Base-by-base conservation (phyloP, 1,140 invertebrate species). In the Colletes gigas region DNA sequence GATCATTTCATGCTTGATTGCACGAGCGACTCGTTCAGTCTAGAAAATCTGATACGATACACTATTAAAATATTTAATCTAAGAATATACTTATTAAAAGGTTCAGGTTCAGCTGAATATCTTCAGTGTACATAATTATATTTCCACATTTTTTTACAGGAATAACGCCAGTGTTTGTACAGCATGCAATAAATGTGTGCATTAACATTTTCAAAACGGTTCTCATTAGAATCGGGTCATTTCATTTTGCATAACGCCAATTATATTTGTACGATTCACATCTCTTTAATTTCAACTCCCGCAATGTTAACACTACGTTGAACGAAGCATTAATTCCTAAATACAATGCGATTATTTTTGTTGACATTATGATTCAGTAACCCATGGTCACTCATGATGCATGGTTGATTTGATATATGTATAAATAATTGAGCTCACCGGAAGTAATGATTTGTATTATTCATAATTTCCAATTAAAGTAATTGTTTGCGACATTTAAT, bases 161-260 rank as follows among this genome's bases (percentile, higher is more conserved):
- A 59, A 85, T 47, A 44, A 68, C 63, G 79, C 21, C 70, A 85
- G 74, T 85, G 81, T 85, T 60, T 85, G 83, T 82, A 85, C 78
- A 85, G 84, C 84, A 85, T 85, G 83, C 74, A 83, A 81, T 83
- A 83, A 70, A 86, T 87, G 80, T 87, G 74, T 78, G 73, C 82
- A 78, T 86, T 83, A 69, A 70, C 63, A 59, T 67, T 79, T 52
- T 69, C 72, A 52, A 84, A 87, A 87, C 79, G 82, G 60, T 86
- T 87, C 86, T 88, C 62, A 54, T 87, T 74, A 82, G 70, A 84
- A 73, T 84, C 65, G 71, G 15, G 44, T 52, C 81, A 84, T 54
- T 67, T 83, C 83, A 87, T 82, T 82, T 81, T 81, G 78, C 82
- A 83, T 81, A 83, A 57, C 54, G 84, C 84, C 70, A 71, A 72